Evolutionary conservation across 2,113 vertebrate genomes (phyloP).

Genomic region (Fregetta grallaria): DNA sequence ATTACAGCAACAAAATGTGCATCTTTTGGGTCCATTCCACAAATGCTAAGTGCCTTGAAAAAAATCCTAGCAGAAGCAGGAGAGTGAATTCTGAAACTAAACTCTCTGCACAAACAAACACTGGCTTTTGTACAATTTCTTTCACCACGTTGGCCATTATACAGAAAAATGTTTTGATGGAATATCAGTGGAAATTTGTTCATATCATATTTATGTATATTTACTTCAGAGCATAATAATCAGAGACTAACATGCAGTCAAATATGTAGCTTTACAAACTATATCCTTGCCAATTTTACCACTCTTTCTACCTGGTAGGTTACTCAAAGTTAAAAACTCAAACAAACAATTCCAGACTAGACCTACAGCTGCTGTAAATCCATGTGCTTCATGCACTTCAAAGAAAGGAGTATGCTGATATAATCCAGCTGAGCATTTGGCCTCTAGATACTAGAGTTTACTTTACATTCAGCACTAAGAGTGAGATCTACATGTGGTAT

Average conservation of each 20-base stretch:
- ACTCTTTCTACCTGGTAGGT: neutral
- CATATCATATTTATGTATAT: neutral
- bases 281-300: neutral
- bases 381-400: neutral
- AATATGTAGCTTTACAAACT: neutral
- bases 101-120: neutral
- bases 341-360: neutral
- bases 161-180: neutral
- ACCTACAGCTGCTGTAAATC: neutral
- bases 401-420: neutral
- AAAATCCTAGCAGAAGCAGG: neutral
- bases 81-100: neutral
- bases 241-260: neutral
- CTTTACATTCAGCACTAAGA: neutral
- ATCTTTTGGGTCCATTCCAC: neutral
- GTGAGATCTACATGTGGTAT: neutral
- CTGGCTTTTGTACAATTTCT: neutral
- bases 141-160: neutral
- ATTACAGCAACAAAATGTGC: neutral
- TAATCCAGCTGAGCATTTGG: neutral
- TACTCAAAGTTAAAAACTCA: neutral
- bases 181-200: neutral
- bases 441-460: neutral
- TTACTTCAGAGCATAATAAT: neutral
- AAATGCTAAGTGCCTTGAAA: neutral